These are phyloP conservation scores for Phoebastria nigripes DNA, from an alignment of 2,797 vertebrate species.

Conservation along the genomic window DNA sequence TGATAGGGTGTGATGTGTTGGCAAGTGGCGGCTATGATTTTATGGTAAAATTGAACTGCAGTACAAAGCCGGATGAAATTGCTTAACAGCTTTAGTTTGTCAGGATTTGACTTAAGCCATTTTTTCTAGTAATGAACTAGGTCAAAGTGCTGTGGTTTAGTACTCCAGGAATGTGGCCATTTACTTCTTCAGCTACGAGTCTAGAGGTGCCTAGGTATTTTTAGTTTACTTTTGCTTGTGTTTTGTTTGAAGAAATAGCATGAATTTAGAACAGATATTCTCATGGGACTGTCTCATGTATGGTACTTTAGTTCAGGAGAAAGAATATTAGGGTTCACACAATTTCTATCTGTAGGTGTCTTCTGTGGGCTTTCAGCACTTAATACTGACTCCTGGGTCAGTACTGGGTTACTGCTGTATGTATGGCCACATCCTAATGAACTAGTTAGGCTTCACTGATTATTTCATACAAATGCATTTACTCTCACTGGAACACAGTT, in stretches of 20 bases:
- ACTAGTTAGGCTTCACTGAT: not conserved
- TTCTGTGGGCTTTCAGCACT: not conserved
- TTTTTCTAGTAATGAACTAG: conserved; percentile 18
- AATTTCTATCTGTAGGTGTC: not conserved
- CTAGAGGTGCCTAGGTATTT: not conserved
- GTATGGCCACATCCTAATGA: not conserved
- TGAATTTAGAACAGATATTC: not conserved
- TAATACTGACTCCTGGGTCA: not conserved
- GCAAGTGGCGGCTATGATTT: conserved; percentile 50
- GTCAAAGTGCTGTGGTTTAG: not conserved
- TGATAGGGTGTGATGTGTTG: conserved; percentile 43
- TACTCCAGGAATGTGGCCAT: not conserved
- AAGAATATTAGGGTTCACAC: not conserved
- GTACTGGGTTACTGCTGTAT: not conserved
- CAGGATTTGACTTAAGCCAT: conserved; percentile 26
- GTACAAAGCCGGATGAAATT: conserved; percentile 13
- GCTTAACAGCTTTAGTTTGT: conserved; percentile 43
- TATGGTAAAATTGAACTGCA: conserved; percentile 47
- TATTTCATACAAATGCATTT: not conserved
- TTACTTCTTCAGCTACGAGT: not conserved
- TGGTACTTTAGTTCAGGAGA: not conserved
- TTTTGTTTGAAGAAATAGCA: not conserved
- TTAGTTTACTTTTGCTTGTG: not conserved
- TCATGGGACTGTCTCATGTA: not conserved
- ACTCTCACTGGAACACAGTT: not conserved